Evolutionary conservation across 2,888 invertebrate species (phyloP), one percentile per base, ranked within the genome.

Genomic region (Craniophora ligustri): DNA sequence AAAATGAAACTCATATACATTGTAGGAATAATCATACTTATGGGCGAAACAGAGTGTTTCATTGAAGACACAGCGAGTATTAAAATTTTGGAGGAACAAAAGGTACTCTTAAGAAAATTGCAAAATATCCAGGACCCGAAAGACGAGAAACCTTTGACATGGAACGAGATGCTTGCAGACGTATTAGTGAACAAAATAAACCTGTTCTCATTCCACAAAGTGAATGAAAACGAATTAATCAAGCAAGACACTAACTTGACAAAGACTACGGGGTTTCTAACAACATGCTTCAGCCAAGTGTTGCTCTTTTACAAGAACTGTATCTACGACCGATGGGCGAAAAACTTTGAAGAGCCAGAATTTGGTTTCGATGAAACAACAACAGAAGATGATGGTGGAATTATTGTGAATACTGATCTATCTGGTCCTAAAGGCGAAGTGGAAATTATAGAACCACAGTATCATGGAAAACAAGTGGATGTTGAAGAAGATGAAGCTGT

Each of bases 91-190:
- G 59, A 69, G 53, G 79, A 79, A 86, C 83, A 87, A 81, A 83
- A 73, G 67, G 76, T 79, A 72, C 81, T 88, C 58, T 84, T 87
- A 81, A 85, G 86, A 58, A 91, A 88, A 87, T 84, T 89, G 80
- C 88, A 86, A 73, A 86, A 82, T 77, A 75, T 82, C 59, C 78
- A 85, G 75, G 73, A 77, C 34, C 45, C 70, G n/a, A 70, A 69
- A 50, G 76, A 77, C 45, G 81, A 82, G 44, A 82, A 84, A 70
- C 81, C 82, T 46, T 71, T 80, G 57, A 79, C 85, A 47, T 92
- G 91, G 91, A 91, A 89, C 76, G 87, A 89, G 62, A 82, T 91
- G 51, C 68, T 92, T 28, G 91, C 92, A 4, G 85, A 88, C 60
- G 84, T 86, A 51, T 76, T 91, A 60, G 86, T 91, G 69, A 87